These are phyloP conservation scores for Pelochelys cantorii DNA, from an alignment of 2,797 vertebrate genomes.

Conservation along the genomic window DNA sequence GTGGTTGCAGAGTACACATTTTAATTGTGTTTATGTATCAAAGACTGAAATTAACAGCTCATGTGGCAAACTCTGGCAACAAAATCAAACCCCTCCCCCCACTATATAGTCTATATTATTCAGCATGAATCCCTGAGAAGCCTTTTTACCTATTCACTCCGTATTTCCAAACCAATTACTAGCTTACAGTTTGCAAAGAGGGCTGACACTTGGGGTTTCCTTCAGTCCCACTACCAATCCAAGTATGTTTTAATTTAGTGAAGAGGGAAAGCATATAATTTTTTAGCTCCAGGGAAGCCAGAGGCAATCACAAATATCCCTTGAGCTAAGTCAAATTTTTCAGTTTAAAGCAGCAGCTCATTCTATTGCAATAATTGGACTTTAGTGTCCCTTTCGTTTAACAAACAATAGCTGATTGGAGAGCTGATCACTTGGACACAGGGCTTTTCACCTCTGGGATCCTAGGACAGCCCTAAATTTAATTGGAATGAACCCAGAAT, in stretches of 20 bases:
- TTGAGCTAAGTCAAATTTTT: slow-evolving; percentile 75
- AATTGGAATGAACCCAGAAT: slow-evolving; percentile 53
- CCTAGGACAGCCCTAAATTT: not conserved
- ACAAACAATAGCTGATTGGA: slow-evolving; percentile 74
- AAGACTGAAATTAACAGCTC: slow-evolving; percentile 45
- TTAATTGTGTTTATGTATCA: slow-evolving; percentile 40
- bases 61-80: slow-evolving; percentile 22
- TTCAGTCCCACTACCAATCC: slow-evolving; percentile 74
- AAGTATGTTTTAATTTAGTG: slow-evolving; percentile 78
- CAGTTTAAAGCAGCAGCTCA: slow-evolving; percentile 72
- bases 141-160: slow-evolving; percentile 74
- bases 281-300: slow-evolving; percentile 77
- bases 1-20: slow-evolving; percentile 42
- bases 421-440: slow-evolving; percentile 64
- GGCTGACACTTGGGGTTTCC: slow-evolving; percentile 72
- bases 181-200: slow-evolving; percentile 73
- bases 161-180: slow-evolving; percentile 79
- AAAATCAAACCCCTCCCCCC: slow-evolving; percentile 13
- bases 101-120: slow-evolving; percentile 17
- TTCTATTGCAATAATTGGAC: slow-evolving; percentile 74
- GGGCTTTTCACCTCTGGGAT: slow-evolving; percentile 56
- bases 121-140: slow-evolving; percentile 52
- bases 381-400: slow-evolving; percentile 76
- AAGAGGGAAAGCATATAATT: slow-evolving; percentile 77
- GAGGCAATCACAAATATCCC: slow-evolving; percentile 78